Evolutionary conservation across 2,888 invertebrate species (phyloP).

Genomic region (Rhimphoctona megacephalus): DNA sequence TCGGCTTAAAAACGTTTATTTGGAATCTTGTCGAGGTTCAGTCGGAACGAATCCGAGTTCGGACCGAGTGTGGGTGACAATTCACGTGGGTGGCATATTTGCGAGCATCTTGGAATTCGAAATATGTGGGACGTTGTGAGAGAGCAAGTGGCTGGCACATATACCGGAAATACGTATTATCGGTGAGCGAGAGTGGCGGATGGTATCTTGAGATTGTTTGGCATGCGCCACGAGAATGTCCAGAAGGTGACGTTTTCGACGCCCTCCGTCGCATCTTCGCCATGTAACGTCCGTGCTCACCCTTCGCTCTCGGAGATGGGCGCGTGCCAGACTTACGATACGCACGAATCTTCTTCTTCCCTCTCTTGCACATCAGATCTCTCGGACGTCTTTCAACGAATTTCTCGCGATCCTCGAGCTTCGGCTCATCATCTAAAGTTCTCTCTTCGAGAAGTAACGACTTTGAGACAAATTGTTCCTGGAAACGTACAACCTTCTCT

Average conservation of each 20-base stretch:
- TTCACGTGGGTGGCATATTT: conserved; percentile 26
- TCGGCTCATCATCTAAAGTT: conserved; percentile 49
- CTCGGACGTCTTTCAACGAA: conserved; percentile 67
- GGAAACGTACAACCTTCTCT: conserved; percentile 12
- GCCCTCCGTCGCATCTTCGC: conserved; percentile 78
- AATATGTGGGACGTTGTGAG: conserved; percentile 72
- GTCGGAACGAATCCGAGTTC: conserved; percentile 24
- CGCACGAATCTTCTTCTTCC: conserved; percentile 5
- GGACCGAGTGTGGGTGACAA: background rate
- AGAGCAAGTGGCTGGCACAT: conserved; percentile 39
- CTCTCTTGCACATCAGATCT: conserved; percentile 21
- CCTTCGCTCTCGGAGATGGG: conserved; percentile 73
- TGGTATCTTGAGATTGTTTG: conserved; percentile 81
- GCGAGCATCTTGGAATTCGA: conserved; percentile 78
- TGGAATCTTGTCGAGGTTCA: background rate
- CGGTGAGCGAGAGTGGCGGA: conserved; percentile 69
- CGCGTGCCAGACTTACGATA: conserved; percentile 72
- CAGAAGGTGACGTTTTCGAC: conserved; percentile 82
- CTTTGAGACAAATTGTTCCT: conserved; percentile 65
- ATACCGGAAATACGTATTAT: conserved; percentile 61
- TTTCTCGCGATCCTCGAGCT: conserved; percentile 57
- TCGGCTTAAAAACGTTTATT: background rate
- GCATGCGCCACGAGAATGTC: conserved; percentile 82
- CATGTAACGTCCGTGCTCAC: conserved; percentile 28
- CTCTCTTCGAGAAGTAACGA: conserved; percentile 48